Conservation (phyloP, 2,113 vertebrate genomes). For the Forbesichthys agassizii region DNA sequence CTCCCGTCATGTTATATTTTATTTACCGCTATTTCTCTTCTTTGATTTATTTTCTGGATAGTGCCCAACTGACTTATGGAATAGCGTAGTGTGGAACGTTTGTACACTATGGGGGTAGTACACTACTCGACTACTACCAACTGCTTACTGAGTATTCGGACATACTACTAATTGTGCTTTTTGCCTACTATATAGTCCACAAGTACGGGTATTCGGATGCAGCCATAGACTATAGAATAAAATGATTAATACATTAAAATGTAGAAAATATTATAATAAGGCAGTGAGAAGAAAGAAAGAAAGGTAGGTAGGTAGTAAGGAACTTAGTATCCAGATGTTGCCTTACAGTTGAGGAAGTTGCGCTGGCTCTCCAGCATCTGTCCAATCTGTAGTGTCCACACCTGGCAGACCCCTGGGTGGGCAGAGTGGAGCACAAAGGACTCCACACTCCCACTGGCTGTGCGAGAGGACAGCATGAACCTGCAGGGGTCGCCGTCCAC, state of each 20-base stretch:
- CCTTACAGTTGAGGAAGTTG: conserved; percentile 95
- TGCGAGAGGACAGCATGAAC: conserved; percentile 90
- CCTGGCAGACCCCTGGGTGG: conserved; percentile 89
- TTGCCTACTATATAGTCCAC: too few species aligned
- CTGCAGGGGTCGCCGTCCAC: conserved; percentile 93
- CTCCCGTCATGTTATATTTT: too few species aligned
- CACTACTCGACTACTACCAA: too few species aligned
- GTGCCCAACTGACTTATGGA: too few species aligned
- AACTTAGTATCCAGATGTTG: not conserved
- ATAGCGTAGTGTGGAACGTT: too few species aligned
- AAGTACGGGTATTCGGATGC: too few species aligned
- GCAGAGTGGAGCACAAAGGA: conserved; percentile 90
- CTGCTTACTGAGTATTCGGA: not conserved
- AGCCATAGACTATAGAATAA: too few species aligned
- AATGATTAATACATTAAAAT: too few species aligned
- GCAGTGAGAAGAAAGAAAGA: not conserved
- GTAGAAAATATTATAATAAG: not conserved
- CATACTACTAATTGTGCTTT: too few species aligned
- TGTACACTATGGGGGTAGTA: too few species aligned
- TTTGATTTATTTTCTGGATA: too few species aligned
- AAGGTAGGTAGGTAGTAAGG: not conserved
- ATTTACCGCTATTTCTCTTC: too few species aligned
- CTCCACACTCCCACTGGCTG: conserved; percentile 79
- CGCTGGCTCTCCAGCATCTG: conserved; percentile 97
- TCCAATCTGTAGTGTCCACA: conserved; percentile 96